Evolutionary conservation across 2,797 vertebrate species (phyloP).

Genomic region (Danio tinwini): DNA sequence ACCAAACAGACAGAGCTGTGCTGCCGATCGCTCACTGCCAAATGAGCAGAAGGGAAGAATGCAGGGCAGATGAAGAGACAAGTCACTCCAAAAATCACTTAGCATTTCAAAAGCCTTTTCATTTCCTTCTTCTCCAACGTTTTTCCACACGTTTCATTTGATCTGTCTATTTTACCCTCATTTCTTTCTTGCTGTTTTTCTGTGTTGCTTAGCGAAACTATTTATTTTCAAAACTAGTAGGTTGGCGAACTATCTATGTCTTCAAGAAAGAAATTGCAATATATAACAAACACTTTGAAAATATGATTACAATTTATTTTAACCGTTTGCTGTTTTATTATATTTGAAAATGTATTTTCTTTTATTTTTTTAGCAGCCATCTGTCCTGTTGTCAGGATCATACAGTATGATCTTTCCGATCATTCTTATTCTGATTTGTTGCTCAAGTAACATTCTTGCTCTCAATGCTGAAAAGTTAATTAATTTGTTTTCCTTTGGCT

Average conservation of each 20-base stretch:
- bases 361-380: no score
- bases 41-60: constrained; percentile 52
- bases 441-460: no score
- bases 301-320: no score
- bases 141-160: constrained; percentile 26
- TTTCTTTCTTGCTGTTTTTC: neutral
- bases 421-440: no score
- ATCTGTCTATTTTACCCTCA: constrained; percentile 33
- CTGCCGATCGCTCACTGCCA: constrained; percentile 38
- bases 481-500: no score
- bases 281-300: no score
- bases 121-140: constrained; percentile 10
- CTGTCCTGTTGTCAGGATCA: no score
- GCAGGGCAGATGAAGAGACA: constrained; percentile 48
- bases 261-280: no score
- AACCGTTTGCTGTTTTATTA: no score
- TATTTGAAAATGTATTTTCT: no score
- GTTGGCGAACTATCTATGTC: neutral
- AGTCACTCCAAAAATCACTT: constrained; percentile 42
- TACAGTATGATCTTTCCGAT: no score
- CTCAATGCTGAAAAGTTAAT: no score
- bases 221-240: neutral
- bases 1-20: constrained; percentile 39
- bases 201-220: neutral
- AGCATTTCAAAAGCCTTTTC: constrained; percentile 52